phyloP scores from a whole-genome alignment of 2,888 invertebrate genomes.

The Electrophaes corylata region DNA sequence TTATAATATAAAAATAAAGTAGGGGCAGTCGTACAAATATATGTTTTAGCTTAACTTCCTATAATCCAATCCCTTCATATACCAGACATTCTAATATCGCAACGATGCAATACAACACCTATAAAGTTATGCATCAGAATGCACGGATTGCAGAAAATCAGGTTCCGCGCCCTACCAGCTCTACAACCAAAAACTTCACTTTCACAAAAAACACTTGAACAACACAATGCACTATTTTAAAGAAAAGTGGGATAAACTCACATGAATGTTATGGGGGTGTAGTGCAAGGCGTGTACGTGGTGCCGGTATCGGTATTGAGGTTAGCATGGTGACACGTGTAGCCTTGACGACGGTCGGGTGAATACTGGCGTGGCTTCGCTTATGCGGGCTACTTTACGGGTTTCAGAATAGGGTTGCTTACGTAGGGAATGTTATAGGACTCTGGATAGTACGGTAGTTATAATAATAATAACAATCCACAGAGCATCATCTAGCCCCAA shows the following conservation, averaged over 20 bases:
- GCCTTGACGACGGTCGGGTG: slow-evolving; percentile 47
- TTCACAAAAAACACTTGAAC: slow-evolving; percentile 16
- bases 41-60: slow-evolving; percentile 5
- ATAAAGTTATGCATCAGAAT: slow-evolving; percentile 63
- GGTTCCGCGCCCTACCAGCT: slow-evolving; percentile 59
- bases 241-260: slow-evolving; percentile 51
- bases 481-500: too few relatives aligned
- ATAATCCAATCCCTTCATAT: slow-evolving; percentile 23
- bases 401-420: slow-evolving; percentile 14
- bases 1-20: too few relatives aligned
- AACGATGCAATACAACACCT: slow-evolving; percentile 34
- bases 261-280: slow-evolving; percentile 77
- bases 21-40: neutral
- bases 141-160: slow-evolving; percentile 72
- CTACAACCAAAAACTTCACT: slow-evolving; percentile 15
- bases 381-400: neutral
- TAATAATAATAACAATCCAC: too few relatives aligned
- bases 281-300: slow-evolving; percentile 73
- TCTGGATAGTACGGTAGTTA: too few relatives aligned
- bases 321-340: slow-evolving; percentile 60
- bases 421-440: slow-evolving; percentile 14
- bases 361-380: slow-evolving; percentile 16
- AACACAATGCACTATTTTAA: slow-evolving; percentile 17
- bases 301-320: slow-evolving; percentile 69
- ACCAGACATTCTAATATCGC: slow-evolving; percentile 16